Evolutionary conservation across 2,888 invertebrate genomes (phyloP).

Genomic region (Papilio elwesi): DNA sequence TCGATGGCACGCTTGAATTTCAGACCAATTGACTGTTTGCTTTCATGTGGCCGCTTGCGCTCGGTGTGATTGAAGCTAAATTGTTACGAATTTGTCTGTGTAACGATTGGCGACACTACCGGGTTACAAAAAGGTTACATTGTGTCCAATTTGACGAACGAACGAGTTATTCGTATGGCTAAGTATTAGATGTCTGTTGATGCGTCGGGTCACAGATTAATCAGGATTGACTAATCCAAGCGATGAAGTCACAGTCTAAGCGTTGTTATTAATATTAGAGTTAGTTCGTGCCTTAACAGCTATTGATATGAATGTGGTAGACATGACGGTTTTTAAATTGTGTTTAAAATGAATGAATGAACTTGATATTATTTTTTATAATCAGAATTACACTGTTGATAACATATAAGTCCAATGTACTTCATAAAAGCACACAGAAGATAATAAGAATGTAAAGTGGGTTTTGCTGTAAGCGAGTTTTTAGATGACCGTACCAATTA

Average conservation of each 20-base stretch:
- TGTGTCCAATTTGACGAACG: slow-evolving; percentile 29
- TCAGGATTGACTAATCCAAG: slow-evolving; percentile 38
- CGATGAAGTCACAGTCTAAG: slow-evolving; percentile 29
- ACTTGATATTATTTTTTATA: too few species aligned
- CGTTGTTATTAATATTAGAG: slow-evolving; percentile 2
- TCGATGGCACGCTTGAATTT: slow-evolving; percentile 37
- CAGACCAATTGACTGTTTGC: slow-evolving; percentile 24
- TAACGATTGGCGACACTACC: slow-evolving; percentile 27
- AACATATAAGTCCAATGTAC: too few species aligned
- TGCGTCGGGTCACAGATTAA: slow-evolving; percentile 21
- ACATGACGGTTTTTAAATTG: not conserved
- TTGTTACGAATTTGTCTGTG: slow-evolving; percentile 37
- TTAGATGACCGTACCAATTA: too few species aligned
- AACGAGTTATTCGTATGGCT: slow-evolving; percentile 2
- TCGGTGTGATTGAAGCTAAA: slow-evolving; percentile 31
- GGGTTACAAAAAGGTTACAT: slow-evolving; percentile 23
- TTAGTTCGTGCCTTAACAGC: slow-evolving; percentile 3
- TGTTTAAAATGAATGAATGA: not conserved
- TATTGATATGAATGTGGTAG: not conserved
- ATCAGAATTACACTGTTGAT: too few species aligned
- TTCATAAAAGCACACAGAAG: too few species aligned
- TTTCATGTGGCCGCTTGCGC: slow-evolving; percentile 34
- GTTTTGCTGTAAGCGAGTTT: too few species aligned
- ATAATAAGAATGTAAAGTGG: too few species aligned
- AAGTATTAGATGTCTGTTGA: slow-evolving; percentile 12